Evolutionary conservation across 2,888 invertebrate species (phyloP).

Genomic region (Patella ulyssiponensis): DNA sequence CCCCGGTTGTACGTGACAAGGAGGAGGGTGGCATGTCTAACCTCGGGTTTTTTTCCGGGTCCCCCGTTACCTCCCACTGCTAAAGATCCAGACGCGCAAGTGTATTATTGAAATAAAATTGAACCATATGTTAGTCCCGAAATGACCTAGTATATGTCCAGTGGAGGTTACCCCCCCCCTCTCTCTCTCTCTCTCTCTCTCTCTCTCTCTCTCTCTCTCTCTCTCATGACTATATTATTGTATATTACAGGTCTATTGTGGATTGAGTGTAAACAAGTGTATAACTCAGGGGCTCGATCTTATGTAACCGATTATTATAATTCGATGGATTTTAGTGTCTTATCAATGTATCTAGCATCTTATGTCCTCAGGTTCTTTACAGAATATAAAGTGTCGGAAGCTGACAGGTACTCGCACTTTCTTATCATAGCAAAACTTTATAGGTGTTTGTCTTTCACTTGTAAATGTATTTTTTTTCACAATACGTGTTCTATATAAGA

Average conservation of each 20-base stretch:
- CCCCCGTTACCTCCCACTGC: no score
- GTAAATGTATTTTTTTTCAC: no score
- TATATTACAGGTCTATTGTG: slow-evolving; percentile 65
- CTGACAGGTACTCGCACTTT: slow-evolving; percentile 55
- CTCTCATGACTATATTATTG: background rate
- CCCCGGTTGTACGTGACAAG: no score
- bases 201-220: background rate
- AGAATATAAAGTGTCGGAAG: slow-evolving; percentile 67
- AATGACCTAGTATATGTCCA: no score
- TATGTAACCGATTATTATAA: slow-evolving; percentile 71
- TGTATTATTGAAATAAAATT: no score
- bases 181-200: background rate
- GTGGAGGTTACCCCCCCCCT: background rate
- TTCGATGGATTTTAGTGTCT: slow-evolving; percentile 69
- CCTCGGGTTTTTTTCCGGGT: no score
- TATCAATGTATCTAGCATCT: slow-evolving; percentile 71
- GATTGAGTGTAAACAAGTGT: slow-evolving; percentile 72
- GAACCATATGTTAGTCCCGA: no score
- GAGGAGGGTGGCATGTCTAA: no score
- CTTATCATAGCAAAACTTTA: no score
- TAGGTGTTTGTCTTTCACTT: no score
- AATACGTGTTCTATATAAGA: no score
- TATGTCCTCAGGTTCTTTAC: slow-evolving; percentile 71
- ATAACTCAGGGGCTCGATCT: slow-evolving; percentile 68
- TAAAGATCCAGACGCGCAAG: no score